Evolutionary conservation across 2,888 invertebrate species (phyloP), one percentile per base, ranked within the genome.

Genomic region (Amphipyra tragopoginis): DNA sequence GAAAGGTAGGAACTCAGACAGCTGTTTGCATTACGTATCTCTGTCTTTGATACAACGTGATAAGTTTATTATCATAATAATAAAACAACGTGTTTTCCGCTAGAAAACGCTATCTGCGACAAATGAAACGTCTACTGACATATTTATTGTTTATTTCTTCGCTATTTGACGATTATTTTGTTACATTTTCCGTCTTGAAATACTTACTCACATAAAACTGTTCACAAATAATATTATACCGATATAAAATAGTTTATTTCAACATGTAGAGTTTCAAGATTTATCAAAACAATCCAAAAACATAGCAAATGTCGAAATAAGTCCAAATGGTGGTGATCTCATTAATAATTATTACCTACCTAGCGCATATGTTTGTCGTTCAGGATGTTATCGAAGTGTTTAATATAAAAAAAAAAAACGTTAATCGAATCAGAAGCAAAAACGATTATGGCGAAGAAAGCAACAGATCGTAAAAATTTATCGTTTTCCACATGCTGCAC

Each of bases 1-100:
- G 48, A 94, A 94, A 93, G 93, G 93, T 93, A 74, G 44, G 43
- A 33, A 26, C 26, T 50, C n/a, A 44, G 58, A 9, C n/a, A n/a
- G n/a, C 48, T 53, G 34, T 65, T 68, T 69, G 36, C 33, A 6
- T 45, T 50, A 15, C 57, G n/a, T 68, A 54, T 66, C 51, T 51
- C 44, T 34, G 42, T 48, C 51, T 66, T 71, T 66, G 57, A 66
- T 38, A 52, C 44, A 60, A 11, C 40, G 47, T 50, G 68, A 74
- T 75, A 70, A 59, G 53, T 64, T 51, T 70, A 66, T 66, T 64
- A 70, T 70, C 73, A 60, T 70, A 59, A 66, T 70, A 61, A 66
- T 59, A 66, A 64, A 70, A 61, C 65, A 69, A 66, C 13, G 44
- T 65, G 61, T 52, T 49, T 61, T 6, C 51, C 43, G 14, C 40